A percentile compares a stretch with the other conserved stretches of the same genome.
Evolutionary conservation across 2,113 vertebrate genomes (phyloP).

Genomic region (Phyllopteryx taeniolatus): DNA sequence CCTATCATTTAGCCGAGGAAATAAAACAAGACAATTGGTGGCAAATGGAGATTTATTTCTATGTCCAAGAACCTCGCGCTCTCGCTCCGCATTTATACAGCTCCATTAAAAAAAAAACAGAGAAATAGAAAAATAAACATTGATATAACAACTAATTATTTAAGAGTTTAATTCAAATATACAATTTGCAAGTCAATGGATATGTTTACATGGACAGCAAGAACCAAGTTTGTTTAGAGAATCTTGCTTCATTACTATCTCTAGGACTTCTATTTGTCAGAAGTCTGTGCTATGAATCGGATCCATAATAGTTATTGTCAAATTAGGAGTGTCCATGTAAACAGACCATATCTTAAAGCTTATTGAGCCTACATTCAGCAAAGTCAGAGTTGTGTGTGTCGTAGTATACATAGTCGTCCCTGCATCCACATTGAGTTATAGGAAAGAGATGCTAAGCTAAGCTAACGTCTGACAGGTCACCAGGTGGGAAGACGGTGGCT

Average conservation of each 20-base stretch:
- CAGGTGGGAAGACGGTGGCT: slow-evolving; percentile 47
- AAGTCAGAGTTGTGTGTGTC: slow-evolving; percentile 17
- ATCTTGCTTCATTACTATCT: background rate
- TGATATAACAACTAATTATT: slow-evolving; percentile 68
- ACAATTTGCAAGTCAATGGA: slow-evolving; percentile 54
- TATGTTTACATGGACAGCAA: slow-evolving; percentile 21
- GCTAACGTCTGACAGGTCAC: slow-evolving; percentile 57
- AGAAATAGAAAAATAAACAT: slow-evolving; percentile 74
- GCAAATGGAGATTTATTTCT: slow-evolving; percentile 66
- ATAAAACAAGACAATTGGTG: slow-evolving; percentile 34
- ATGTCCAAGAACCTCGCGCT: slow-evolving; percentile 48
- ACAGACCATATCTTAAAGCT: slow-evolving; percentile 56
- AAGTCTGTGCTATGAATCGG: background rate
- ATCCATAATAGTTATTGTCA: no score
- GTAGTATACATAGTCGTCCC: background rate
- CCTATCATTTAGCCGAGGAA: slow-evolving; percentile 5
- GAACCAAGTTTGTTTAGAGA: background rate
- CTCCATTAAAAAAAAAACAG: slow-evolving; percentile 62
- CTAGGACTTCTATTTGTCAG: background rate
- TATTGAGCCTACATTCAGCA: slow-evolving; percentile 65
- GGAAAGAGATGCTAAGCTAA: slow-evolving; percentile 21
- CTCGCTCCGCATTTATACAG: slow-evolving; percentile 12
- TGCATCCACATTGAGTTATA: background rate
- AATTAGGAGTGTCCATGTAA: background rate
- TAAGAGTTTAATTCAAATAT: slow-evolving; percentile 71